Percentiles rank a stretch among this genome's conserved stretches.
phyloP scores from a whole-genome alignment of 2,888 invertebrate species.

The Meghimatium bilineatum region DNA sequence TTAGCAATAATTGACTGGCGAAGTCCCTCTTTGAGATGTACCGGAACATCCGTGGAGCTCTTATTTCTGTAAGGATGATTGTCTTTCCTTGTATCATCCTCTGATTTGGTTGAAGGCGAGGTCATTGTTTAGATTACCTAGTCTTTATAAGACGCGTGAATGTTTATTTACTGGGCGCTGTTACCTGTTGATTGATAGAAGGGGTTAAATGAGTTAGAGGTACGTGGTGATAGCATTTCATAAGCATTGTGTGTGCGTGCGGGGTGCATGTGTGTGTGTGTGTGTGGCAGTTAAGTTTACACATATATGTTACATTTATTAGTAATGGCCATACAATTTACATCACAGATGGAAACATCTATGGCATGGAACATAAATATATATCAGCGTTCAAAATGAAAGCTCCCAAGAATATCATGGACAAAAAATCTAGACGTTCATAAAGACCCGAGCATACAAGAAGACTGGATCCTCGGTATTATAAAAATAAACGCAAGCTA shows the following conservation, averaged over 20 bases:
- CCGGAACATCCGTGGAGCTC: not conserved
- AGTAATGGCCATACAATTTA: too few species aligned
- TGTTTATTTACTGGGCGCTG: not conserved
- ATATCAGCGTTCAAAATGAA: too few species aligned
- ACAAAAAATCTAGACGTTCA: too few species aligned
- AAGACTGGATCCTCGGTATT: too few species aligned
- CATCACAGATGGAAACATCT: too few species aligned
- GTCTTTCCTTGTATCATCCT: not conserved
- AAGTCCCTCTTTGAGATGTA: conserved; percentile 37
- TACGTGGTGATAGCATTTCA: not conserved
- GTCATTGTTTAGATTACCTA: not conserved
- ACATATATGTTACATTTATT: too few species aligned
- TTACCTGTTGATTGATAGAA: not conserved
- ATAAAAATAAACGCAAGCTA: too few species aligned
- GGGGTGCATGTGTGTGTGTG: not conserved
- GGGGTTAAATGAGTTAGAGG: not conserved
- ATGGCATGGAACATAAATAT: too few species aligned
- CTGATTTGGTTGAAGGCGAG: not conserved
- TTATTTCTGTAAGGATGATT: too few species aligned
- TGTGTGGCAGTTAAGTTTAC: not conserved
- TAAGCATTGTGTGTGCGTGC: not conserved
- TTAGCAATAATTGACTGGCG: conserved; percentile 49
- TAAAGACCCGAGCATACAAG: too few species aligned
- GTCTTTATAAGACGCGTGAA: not conserved
- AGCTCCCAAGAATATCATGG: too few species aligned